Base-by-base conservation (phyloP, 2,113 vertebrate genomes). In the Calyptommatus sinebrachiatus region DNA sequence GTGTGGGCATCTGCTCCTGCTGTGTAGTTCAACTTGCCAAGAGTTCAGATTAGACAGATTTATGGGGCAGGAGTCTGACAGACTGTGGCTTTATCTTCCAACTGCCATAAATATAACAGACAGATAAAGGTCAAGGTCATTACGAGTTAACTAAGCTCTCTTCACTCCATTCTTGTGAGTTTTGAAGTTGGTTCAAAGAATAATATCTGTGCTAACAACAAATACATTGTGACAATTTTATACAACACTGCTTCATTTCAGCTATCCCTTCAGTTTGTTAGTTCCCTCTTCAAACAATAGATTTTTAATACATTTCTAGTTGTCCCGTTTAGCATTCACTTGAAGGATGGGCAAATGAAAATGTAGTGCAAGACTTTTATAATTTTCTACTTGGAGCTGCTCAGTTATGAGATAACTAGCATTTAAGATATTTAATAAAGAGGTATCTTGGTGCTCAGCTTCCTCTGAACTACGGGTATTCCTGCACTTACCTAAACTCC, bases 31-130 rank as follows among this genome's bases (percentile, higher is more conserved):
- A 53, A 29, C 74, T 86, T 86, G 78, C 76, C 78, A 83, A 72
- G 76, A 77, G 28, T 22, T 76, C 26, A 82, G 85, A 88, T 89
- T 82, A 88, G 69, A 63, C 29, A 0, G 83, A 8, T 28, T 73
- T 73, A 76, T 85, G 80, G 81, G 81, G 87, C 60, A 81, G 79
- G 74, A 92, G 83, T 82, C 87, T 89, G 76, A 71, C 68, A 8
- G 76, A 24, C 71, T 80, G 61, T 35, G 28, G 71, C 80, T 72
- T 83, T 87, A 28, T 70, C 82, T 74, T 29, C 53, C 77, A 78
- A 71, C 81, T 83, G 45, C 16, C 35, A 12, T 57, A 73, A 50
- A 68, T 76, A 78, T 46, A 41, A 8, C 29, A 82, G 83, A 75
- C 16, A 7, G 65, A 65, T 4, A 20, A 31, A 78, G 48, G 61